Evolutionary conservation across 1,140 invertebrate genomes (phyloP), one percentile per base, ranked within the genome.

Genomic region (Dinothrombium tinctorium): DNA sequence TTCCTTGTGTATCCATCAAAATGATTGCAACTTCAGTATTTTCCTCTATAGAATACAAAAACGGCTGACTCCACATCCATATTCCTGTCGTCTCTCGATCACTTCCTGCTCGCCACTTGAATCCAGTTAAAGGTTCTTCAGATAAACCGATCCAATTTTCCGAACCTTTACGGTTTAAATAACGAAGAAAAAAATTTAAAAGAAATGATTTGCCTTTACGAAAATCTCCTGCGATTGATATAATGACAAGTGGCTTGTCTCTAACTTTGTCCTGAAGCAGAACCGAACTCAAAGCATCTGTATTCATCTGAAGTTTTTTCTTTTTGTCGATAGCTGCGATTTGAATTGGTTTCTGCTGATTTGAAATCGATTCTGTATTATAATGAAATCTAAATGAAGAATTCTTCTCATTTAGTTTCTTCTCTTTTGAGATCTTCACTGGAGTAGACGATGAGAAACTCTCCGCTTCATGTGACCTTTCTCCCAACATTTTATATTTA

Each of bases 71-170:
- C 89, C 89, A 95, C 59, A 94, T 71, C 6, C 92, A 61, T 41
- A 95, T 87, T 9, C 87, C 89, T 1, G 87, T 92, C 11, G 87
- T 95, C 53, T 95, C 80, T 37, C 86, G 61, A 55, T 92, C 86
- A 0, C 81, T 82, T 20, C 87, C 87, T 0, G 86, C 86, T 45
- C 81, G 64, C 86, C 86, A 94, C n/a, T 78, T 76, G 60, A 94
- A 94, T 2, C 64, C 52, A 53, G 37, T 62, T 48, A 22, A 45
- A 43, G 15, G 50, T 14, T 35, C 33, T 8, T 35, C 19, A 7
- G 15, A 7, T 9, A 9, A 8, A 14, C 33, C 33, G 7, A 35
- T 8, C 33, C 33, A 36, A n/a, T n/a, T n/a, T n/a, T n/a, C 23
- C 19, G 21, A 25, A 14, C 28, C 14, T 23, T 40, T 61, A 58